These are phyloP conservation scores for Sitodiplosis mosellana DNA, from an alignment of 1,140 invertebrate genomes.

Conservation along the genomic window DNA sequence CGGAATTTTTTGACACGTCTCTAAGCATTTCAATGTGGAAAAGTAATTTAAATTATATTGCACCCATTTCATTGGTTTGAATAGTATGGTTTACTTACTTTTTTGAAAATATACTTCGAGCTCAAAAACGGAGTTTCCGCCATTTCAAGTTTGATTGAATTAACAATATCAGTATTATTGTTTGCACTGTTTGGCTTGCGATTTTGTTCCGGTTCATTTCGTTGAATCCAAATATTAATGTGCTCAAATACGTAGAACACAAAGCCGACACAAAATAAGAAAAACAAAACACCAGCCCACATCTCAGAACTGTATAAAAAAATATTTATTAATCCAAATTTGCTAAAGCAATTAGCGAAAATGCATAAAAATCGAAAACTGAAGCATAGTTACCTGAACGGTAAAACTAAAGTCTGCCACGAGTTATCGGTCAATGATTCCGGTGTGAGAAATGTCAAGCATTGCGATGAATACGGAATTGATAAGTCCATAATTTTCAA, in stretches of 20 bases:
- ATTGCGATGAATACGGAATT: constrained; percentile 60
- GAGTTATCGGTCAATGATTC: constrained; percentile 58
- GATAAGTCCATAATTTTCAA: constrained; percentile 50
- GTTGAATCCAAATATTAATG: constrained; percentile 1
- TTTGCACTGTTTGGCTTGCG: not conserved
- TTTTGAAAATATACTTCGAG: not conserved
- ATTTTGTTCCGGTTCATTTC: not conserved
- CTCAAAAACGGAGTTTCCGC: not conserved
- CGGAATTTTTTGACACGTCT: not conserved
- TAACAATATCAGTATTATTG: not conserved
- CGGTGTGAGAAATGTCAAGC: constrained; percentile 63
- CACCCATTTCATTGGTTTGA: no score
- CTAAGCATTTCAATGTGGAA: not conserved
- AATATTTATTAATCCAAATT: not conserved
- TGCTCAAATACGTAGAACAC: constrained; percentile 14
- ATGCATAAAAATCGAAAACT: not conserved
- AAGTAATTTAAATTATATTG: not conserved
- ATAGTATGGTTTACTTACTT: not conserved
- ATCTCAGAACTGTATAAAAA: constrained; percentile 9
- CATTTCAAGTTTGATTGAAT: not conserved
- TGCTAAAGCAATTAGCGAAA: not conserved
- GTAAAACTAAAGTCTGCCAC: constrained; percentile 62
- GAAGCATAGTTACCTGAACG: constrained; percentile 48
- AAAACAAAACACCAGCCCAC: constrained; percentile 19
- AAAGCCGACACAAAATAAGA: constrained; percentile 18